These are phyloP conservation scores for Maconellicoccus hirsutus DNA, from an alignment of 1,140 invertebrate species.

Conservation along the genomic window DNA sequence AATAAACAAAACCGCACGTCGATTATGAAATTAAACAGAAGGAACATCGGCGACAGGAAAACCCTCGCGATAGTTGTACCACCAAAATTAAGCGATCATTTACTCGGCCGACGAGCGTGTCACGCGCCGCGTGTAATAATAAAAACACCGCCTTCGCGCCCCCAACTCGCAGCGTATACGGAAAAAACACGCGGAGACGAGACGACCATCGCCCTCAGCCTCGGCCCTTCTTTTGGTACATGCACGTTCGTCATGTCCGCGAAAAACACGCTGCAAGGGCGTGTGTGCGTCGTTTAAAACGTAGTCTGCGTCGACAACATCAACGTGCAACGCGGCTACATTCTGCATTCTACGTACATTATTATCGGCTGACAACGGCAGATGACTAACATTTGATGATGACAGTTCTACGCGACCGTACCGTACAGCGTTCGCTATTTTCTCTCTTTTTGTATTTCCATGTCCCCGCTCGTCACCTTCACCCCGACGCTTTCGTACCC, in stretches of 20 bases:
- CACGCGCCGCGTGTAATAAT: too few species aligned
- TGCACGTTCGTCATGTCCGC: too few species aligned
- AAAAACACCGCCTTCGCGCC: background rate
- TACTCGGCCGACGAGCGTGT: background rate
- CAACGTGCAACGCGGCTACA: background rate
- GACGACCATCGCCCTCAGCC: background rate
- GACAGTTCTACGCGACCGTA: background rate
- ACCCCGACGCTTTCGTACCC: too few species aligned
- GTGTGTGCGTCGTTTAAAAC: background rate
- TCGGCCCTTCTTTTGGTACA: too few species aligned
- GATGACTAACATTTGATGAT: conserved; percentile 9
- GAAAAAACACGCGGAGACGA: background rate
- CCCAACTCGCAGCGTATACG: background rate
- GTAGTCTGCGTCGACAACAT: background rate
- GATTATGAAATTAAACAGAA: background rate
- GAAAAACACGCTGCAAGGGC: background rate
- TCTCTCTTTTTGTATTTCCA: too few species aligned
- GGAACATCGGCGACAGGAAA: background rate
- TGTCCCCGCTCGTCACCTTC: too few species aligned
- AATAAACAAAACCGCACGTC: conserved; percentile 3
- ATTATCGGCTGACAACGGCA: conserved; percentile 7
- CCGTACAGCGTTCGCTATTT: too few species aligned
- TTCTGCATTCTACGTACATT: too few species aligned
- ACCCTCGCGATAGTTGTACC: too few species aligned
- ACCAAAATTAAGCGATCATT: background rate